Evolutionary conservation across 2,888 invertebrate species (phyloP).

Genomic region (Ashinkailepas kermadecensis): DNA sequence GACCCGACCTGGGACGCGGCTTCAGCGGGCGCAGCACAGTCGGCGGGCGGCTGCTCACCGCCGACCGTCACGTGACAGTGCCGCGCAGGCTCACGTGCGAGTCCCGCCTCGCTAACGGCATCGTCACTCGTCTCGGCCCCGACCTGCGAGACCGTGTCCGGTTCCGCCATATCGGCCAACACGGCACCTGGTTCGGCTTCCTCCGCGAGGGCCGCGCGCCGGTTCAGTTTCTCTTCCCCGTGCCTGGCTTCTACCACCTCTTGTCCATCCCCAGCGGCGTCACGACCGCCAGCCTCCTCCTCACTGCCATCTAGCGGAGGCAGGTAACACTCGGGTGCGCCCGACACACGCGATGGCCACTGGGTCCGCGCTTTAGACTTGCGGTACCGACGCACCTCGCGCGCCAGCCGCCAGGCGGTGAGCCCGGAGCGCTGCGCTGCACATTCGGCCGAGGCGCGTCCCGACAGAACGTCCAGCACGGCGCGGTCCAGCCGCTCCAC

Average conservation of each 20-base stretch:
- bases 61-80: too few relatives aligned
- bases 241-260: not conserved
- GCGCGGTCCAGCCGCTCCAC: not conserved
- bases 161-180: not conserved
- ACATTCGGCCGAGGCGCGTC: not conserved
- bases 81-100: too few relatives aligned
- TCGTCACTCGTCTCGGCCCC: too few relatives aligned
- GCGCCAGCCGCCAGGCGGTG: too few relatives aligned
- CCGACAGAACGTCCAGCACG: not conserved
- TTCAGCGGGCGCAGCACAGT: too few relatives aligned
- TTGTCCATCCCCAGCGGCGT: not conserved
- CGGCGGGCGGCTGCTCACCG: too few relatives aligned
- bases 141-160: not conserved
- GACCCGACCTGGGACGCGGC: too few relatives aligned
- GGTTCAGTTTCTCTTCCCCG: not conserved
- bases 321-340: not conserved
- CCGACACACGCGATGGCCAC: not conserved
- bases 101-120: too few relatives aligned
- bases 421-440: not conserved
- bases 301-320: not conserved
- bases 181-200: not conserved
- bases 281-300: not conserved
- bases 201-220: not conserved
- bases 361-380: not conserved
- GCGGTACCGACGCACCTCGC: not conserved